Conservation (phyloP, 1,140 invertebrate species). For the Drosophila watanabei region DNA sequence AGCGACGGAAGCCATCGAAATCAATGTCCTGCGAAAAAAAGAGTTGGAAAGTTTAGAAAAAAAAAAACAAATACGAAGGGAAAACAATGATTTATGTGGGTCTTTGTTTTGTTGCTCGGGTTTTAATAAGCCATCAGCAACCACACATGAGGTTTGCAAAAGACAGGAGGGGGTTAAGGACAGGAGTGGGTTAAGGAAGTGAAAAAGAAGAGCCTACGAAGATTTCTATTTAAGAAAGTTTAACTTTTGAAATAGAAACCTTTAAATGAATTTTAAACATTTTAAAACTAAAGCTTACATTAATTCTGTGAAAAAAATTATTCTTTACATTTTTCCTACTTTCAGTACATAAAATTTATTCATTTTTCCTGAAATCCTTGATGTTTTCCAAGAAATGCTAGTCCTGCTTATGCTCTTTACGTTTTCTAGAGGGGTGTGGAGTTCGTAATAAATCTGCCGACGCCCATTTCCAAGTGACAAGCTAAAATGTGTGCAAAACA, state of each 20-base stretch:
- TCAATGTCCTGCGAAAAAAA: slow-evolving; percentile 93
- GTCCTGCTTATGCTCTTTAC: not conserved
- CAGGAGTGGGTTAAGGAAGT: too few species aligned
- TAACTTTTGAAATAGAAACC: not conserved
- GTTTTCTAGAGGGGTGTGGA: not conserved
- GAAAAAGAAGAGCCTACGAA: too few species aligned
- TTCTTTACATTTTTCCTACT: not conserved
- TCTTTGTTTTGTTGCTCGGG: slow-evolving; percentile 19
- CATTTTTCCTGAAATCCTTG: not conserved
- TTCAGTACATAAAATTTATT: too few species aligned
- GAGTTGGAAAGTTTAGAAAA: slow-evolving; percentile 4
- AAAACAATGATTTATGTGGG: slow-evolving; percentile 22
- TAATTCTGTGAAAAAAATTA: too few species aligned
- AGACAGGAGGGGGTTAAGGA: not conserved
- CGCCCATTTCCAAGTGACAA: slow-evolving; percentile 41
- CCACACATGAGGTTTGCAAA: slow-evolving; percentile 5
- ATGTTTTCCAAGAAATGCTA: not conserved
- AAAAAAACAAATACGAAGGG: too few species aligned
- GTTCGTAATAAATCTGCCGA: slow-evolving; percentile 35
- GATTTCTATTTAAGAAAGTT: not conserved
- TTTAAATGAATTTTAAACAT: not conserved
- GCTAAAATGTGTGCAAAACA: slow-evolving; percentile 53
- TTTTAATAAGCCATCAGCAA: slow-evolving; percentile 29
- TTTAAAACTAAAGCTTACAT: too few species aligned
- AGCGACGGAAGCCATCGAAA: slow-evolving; percentile 95